phyloP scores from a whole-genome alignment of 2,113 vertebrate species.

The Sclerurus mexicanus region DNA sequence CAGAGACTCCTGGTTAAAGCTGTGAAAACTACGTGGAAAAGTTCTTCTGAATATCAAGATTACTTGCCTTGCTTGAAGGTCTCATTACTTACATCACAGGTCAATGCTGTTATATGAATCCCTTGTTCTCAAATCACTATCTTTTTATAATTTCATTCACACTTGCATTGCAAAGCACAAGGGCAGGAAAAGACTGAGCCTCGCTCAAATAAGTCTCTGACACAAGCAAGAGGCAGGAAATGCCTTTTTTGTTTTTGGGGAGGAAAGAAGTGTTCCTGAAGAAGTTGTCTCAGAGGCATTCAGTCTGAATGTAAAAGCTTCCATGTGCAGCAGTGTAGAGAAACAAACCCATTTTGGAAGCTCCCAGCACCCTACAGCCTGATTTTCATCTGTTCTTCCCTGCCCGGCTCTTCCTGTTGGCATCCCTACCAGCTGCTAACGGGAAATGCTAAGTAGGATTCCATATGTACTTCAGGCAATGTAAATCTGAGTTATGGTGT shows the following conservation, averaged over 20 bases:
- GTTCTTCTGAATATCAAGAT: background rate
- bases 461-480: background rate
- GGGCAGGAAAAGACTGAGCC: background rate
- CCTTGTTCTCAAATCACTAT: slow-evolving; percentile 21
- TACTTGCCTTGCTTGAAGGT: background rate
- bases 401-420: background rate
- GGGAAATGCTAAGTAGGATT: background rate
- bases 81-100: slow-evolving; percentile 1
- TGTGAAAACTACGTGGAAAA: background rate
- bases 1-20: background rate
- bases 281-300: background rate
- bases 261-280: background rate
- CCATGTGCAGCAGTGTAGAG: background rate
- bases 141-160: slow-evolving; percentile 1
- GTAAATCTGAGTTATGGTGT: background rate
- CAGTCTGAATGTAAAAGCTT: background rate
- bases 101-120: background rate
- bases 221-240: slow-evolving; percentile 13
- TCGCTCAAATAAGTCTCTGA: background rate
- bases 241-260: background rate
- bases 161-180: slow-evolving; percentile 12
- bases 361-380: background rate
- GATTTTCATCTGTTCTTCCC: background rate
- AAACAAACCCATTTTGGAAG: background rate
- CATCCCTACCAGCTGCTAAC: background rate